Base-by-base conservation (phyloP, 1,140 invertebrate species). In the Monochamus saltuarius region DNA sequence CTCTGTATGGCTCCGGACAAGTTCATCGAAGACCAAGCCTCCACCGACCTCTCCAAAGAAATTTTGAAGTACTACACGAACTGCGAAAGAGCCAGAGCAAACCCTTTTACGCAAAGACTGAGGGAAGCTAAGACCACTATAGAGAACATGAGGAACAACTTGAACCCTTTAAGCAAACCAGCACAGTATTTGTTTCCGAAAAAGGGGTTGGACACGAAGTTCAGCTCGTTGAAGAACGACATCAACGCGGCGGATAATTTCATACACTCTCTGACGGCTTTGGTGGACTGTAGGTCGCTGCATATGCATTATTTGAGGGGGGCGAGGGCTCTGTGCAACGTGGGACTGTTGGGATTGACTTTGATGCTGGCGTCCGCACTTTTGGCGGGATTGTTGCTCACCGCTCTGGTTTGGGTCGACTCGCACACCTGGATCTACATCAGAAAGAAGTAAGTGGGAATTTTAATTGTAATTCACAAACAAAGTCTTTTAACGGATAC, bases 401-500 rank as follows among this genome's bases (percentile, higher is more conserved):
- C 94, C 0, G 85, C 94, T 11, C 86, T 97, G 53, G 94, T 97
- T 22, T 92, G 94, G 85, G 87, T 96, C 19, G 93, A 95, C 71
- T 96, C 93, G 14, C 93, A 96, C 71, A 94, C 93, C 0, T 97
- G 94, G 94, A 96, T 97, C 72, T 95, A 96, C 73, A 94, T 96
- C 68, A 87, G 92, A 74, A 94, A 93, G 76, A 91, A 90, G 90
- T 91, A 75, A 83, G 81, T 76, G 53, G 9, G 22, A 29, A 29
- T 29, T 29, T 29, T 29, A 6, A 6, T 29, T 29, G 6, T 29
- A 29, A 29, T n/a, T n/a, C n/a, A n/a, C n/a, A n/a, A n/a, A n/a
- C n/a, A n/a, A n/a, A n/a, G n/a, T n/a, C n/a, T n/a, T n/a, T n/a
- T n/a, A n/a, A n/a, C n/a, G n/a, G n/a, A n/a, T n/a, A n/a, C n/a